Evolutionary conservation across 2,888 invertebrate species (phyloP), one percentile per base, ranked within the genome.

Genomic region (Vesta saturnalis): DNA sequence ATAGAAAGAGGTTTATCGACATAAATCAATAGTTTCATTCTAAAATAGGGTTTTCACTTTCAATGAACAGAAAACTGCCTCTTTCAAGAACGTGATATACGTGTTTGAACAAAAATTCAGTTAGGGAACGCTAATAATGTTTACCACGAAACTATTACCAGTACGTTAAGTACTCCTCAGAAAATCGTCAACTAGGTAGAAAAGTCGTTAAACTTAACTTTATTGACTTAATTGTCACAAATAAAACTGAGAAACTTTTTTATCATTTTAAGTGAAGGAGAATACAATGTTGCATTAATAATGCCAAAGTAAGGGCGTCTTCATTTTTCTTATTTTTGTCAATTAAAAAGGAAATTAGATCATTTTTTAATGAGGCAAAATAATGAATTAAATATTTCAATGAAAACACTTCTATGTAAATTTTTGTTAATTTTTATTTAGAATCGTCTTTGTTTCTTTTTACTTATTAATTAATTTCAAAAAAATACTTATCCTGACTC

Each of bases 61-160:
- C n/a, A n/a, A 49, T 49, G 15, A 49, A 49, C 6, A 16, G 47
- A 16, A 5, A 43, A 43, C n/a, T 12, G 10, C 18, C 18, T 21
- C 23, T 55, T 23, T 35, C 19, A 30, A 23, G 56, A 57, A 64
- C 57, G 30, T 64, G 58, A 58, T 58, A 35, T 52, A 64, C 64
- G 57, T 64, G 64, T 58, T 64, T 64, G 49, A 57, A 64, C 49
- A 64, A 16, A 55, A 46, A 22, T 49, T 12, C 15, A 58, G 30
- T 21, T 43, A 30, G 74, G 76, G 75, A 77, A 74, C 73, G 73
- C 75, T 77, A 77, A 77, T 78, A 77, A 77, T 77, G 77, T 77
- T 76, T 78, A 77, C 77, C 77, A 72, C 77, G 75, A 69, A 64
- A 74, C 76, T 74, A 77, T 78, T 77, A 77, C 75, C 72, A 75